A percentile compares a stretch with the other conserved stretches of the same genome.
phyloP scores from a whole-genome alignment of 1,140 invertebrate genomes.

The Sitobion miscanthi region DNA sequence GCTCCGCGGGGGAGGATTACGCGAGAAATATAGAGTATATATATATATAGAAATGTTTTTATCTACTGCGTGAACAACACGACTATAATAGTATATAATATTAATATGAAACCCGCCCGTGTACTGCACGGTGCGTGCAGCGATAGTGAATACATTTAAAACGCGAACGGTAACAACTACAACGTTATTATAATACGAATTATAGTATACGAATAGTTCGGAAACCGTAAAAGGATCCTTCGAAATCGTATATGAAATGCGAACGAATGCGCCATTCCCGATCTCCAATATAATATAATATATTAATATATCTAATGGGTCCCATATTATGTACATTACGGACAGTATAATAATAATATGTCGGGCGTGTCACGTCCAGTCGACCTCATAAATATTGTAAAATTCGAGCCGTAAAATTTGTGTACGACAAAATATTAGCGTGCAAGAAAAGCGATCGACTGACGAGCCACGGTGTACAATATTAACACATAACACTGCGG shows the following conservation, averaged over 20 bases:
- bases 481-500: no score
- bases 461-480: not conserved
- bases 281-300: not conserved
- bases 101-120: not conserved
- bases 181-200: not conserved
- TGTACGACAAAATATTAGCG: not conserved
- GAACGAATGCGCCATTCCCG: not conserved
- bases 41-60: not conserved
- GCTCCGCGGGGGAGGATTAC: constrained; percentile 9
- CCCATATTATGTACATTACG: not conserved
- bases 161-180: not conserved
- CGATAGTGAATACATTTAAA: not conserved
- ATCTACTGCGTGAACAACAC: constrained; percentile 15
- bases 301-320: not conserved
- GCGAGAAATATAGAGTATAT: not conserved
- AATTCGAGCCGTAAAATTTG: not conserved
- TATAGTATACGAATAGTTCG: not conserved
- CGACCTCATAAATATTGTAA: not conserved
- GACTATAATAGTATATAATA: not conserved
- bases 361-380: not conserved
- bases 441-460: not conserved
- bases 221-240: not conserved
- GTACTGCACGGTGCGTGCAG: not conserved
- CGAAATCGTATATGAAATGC: not conserved
- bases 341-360: not conserved